phyloP scores from a whole-genome alignment of 2,797 vertebrate genomes.

The Tinamus major region DNA sequence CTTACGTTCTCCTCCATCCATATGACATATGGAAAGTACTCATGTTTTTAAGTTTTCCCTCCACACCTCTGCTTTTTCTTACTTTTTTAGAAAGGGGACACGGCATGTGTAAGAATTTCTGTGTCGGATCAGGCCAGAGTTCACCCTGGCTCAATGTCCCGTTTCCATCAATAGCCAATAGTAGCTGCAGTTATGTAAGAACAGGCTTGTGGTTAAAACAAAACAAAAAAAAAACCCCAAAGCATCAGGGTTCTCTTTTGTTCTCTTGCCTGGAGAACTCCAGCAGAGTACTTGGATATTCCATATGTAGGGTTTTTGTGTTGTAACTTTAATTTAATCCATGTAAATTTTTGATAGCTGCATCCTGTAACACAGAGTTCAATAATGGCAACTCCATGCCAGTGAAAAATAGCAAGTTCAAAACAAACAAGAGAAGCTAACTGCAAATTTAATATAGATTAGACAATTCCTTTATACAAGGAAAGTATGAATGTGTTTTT shows the following conservation, averaged over 20 bases:
- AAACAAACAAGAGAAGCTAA: neutral
- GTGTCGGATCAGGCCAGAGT: neutral
- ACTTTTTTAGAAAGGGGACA: neutral
- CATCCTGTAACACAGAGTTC: neutral
- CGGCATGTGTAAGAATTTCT: neutral
- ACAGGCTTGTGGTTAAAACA: neutral
- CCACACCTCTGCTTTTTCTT: neutral
- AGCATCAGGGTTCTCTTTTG: neutral
- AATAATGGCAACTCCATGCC: neutral
- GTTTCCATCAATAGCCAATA: neutral
- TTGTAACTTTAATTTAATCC: neutral
- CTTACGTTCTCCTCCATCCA: neutral
- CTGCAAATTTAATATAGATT: neutral
- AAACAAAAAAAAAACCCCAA: no score
- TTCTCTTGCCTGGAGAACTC: neutral
- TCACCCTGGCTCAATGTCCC: neutral
- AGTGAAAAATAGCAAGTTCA: neutral
- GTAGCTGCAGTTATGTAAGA: neutral
- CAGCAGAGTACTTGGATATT: neutral
- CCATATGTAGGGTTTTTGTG: neutral
- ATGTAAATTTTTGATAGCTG: neutral
- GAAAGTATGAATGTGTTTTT: neutral
- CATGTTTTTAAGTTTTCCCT: neutral
- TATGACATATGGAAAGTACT: fast-evolving
- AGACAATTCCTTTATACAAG: neutral